Evolutionary conservation across 1,140 invertebrate genomes (phyloP).

Genomic region (Leptestheria dahalacensis): DNA sequence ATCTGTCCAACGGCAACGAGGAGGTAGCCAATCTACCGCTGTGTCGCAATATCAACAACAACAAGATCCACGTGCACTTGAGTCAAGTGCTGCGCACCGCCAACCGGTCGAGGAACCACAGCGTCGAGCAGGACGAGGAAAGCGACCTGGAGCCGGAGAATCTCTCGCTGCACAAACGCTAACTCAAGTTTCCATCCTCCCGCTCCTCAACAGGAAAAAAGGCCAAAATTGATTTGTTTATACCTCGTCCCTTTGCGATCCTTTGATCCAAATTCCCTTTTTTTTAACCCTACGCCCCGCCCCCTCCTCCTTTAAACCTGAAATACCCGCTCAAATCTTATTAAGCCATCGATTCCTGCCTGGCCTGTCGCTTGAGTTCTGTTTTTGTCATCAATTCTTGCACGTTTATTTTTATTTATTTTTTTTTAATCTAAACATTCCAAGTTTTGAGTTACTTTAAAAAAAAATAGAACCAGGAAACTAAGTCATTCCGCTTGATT

Average conservation of each 20-base stretch:
- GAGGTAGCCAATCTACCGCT: neutral
- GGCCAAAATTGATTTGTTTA: neutral
- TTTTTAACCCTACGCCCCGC: neutral
- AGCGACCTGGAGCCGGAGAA: slow-evolving; percentile 14
- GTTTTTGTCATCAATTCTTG: neutral
- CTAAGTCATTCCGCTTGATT: too few relatives aligned
- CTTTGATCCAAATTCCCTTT: neutral
- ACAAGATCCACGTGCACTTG: slow-evolving; percentile 1
- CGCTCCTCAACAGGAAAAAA: neutral
- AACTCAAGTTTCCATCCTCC: neutral
- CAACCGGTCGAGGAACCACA: slow-evolving; percentile 7
- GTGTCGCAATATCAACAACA: slow-evolving; percentile 7
- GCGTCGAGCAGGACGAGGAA: slow-evolving; percentile 8
- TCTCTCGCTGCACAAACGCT: slow-evolving; percentile 6
- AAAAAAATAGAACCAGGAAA: too few relatives aligned
- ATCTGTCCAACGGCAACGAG: neutral
- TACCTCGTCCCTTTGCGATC: neutral
- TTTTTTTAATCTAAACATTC: neutral
- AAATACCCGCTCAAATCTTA: neutral
- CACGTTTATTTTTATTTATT: neutral
- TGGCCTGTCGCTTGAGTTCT: neutral
- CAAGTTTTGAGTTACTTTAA: too few relatives aligned
- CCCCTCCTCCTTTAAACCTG: neutral
- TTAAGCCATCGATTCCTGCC: neutral
- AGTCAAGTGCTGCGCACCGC: neutral